Conservation (phyloP, 2,113 vertebrate species). For the Hypomesus transpacificus region DNA sequence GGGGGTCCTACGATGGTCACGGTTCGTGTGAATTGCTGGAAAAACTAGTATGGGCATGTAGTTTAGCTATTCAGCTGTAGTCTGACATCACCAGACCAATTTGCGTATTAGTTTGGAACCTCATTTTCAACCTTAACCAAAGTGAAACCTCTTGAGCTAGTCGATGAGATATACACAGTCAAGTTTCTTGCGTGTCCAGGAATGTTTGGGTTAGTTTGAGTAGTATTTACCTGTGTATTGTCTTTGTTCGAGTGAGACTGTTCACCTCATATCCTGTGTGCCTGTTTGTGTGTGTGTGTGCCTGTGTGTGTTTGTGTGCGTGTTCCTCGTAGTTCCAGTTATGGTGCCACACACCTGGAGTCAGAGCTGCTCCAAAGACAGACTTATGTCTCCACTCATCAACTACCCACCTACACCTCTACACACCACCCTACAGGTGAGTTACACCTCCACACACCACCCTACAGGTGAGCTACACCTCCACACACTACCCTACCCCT, state of each 20-base stretch:
- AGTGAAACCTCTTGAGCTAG: no score
- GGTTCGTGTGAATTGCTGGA: no score
- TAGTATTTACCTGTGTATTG: not conserved
- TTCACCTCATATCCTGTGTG: not conserved
- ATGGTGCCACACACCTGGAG: conserved; percentile 90
- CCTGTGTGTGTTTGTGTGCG: conserved; percentile 17
- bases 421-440: conserved; percentile 87
- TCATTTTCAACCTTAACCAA: no score
- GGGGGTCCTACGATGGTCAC: no score
- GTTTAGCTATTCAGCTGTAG: not conserved
- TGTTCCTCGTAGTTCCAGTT: conserved; percentile 80
- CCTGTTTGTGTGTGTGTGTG: no score
- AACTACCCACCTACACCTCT: conserved; percentile 85
- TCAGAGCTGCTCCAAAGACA: conserved; percentile 90
- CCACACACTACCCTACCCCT: conserved; percentile 42
- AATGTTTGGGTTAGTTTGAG: conserved; percentile 6
- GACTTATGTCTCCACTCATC: conserved; percentile 83
- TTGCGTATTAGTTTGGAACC: not conserved
- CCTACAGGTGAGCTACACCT: no score
- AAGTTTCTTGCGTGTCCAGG: no score
- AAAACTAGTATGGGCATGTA: no score
- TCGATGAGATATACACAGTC: no score
- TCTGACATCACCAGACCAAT: not conserved
- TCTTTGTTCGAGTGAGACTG: not conserved
- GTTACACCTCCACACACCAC: conserved; percentile 5